Base-by-base conservation (phyloP, 2,888 invertebrate genomes). In the Acheta domesticus region DNA sequence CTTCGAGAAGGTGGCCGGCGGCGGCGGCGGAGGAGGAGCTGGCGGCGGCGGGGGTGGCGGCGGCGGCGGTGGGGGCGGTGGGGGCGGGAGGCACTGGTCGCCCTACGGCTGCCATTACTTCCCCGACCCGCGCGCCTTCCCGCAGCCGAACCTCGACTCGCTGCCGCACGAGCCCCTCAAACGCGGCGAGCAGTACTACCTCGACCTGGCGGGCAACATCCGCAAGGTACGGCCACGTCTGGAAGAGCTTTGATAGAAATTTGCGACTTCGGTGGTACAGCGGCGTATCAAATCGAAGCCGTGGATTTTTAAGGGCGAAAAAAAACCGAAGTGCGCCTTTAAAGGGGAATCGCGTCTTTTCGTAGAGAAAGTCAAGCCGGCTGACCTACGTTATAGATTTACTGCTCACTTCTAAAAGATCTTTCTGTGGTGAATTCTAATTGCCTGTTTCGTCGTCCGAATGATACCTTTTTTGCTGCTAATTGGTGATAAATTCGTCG, bases 151-250 rank as follows among this genome's bases (percentile, higher is more conserved):
- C 84, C 88, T 96, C 82, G 94, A 95, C 87, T 94, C 95, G 78
- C 87, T 96, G 82, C 96, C 96, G 82, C 91, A 93, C 86, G 96
- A 96, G 86, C 96, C 96, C 0, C 88, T 96, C 23, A 91, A 91
- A 84, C 92, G 93, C 84, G 98, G 97, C 81, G 96, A 97, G 87
- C 97, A 97, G 86, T 98, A 98, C 87, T 98, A 94, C 87, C 89
- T 97, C 83, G 98, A 98, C 86, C 89, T 98, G 83, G 97, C 96
- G 19, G 98, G 98, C 2, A 97, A 97, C 85, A 95, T 98, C 82
- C 93, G 96, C 84, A 97, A 98, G 88, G 90, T 89, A 83, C 80
- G 82, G 73, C 19, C 21, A 20, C 12, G 74, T 19, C n/a, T 20
- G 1, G 75, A 16, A 8, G 5, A 0, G 1, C 5, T 5, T 23